Conservation (phyloP, 2,113 vertebrate genomes). For the Paramormyrops kingsleyae region DNA sequence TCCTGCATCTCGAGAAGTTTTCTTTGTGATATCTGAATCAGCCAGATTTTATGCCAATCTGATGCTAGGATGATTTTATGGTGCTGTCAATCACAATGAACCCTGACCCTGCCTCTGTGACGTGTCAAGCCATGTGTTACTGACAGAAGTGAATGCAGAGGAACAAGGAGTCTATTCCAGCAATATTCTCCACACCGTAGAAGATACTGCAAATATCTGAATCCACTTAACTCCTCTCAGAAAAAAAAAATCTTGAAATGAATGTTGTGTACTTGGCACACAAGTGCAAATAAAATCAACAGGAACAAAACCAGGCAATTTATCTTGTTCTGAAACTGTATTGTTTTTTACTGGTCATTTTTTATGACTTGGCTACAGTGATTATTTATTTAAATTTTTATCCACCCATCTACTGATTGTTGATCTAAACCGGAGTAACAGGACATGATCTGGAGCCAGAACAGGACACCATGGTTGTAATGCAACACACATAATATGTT, state of each 20-base stretch:
- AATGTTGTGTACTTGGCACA: conserved; percentile 37
- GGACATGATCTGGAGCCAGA: not conserved
- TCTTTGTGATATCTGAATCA: not conserved
- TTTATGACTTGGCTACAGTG: not conserved
- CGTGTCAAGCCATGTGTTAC: not conserved
- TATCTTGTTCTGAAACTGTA: not conserved
- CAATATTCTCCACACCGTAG: not conserved
- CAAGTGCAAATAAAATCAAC: conserved; percentile 50
- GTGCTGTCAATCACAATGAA: not conserved
- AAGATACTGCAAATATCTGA: conserved; percentile 16
- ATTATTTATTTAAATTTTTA: not conserved
- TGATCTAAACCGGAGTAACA: not conserved
- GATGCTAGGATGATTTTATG: not conserved
- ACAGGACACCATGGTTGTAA: not conserved
- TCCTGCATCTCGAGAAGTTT: not conserved
- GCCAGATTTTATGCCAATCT: not conserved
- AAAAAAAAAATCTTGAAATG: conserved; percentile 26
- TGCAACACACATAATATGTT: not conserved
- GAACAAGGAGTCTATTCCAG: not conserved
- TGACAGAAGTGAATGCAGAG: not conserved
- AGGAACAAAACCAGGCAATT: conserved; percentile 26
- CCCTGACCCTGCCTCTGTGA: not conserved
- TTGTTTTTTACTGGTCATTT: not conserved
- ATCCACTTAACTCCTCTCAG: conserved; percentile 10
- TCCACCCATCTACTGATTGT: not conserved